These are phyloP conservation scores for Uloborus diversus DNA, from an alignment of 1,140 invertebrate genomes.

Conservation along the genomic window DNA sequence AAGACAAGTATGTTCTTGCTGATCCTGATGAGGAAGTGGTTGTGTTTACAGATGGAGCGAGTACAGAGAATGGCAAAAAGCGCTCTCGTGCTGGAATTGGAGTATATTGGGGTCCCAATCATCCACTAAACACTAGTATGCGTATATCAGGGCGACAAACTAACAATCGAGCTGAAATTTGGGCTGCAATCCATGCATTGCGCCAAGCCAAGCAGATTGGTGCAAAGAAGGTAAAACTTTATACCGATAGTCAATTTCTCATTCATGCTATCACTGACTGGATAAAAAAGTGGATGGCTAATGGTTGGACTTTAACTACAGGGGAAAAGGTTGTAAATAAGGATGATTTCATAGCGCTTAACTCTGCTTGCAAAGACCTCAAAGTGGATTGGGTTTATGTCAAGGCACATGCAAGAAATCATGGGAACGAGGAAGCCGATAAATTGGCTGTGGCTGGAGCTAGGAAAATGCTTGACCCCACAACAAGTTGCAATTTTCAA, in stretches of 20 bases:
- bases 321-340: slow-evolving; percentile 88
- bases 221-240: slow-evolving; percentile 64
- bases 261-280: slow-evolving; percentile 81
- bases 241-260: slow-evolving; percentile 69
- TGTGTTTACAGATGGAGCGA: slow-evolving; percentile 92
- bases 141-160: slow-evolving; percentile 24
- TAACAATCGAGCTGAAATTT: slow-evolving; percentile 50
- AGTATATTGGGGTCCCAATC: slow-evolving; percentile 87
- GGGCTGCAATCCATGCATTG: slow-evolving; percentile 67
- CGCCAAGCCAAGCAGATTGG: slow-evolving; percentile 64
- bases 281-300: slow-evolving; percentile 87
- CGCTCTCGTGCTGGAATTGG: slow-evolving; percentile 89
- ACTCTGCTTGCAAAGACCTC: slow-evolving; percentile 72
- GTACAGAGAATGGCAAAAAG: slow-evolving; percentile 77
- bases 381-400: slow-evolving; percentile 76
- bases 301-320: slow-evolving; percentile 78
- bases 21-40: slow-evolving; percentile 72
- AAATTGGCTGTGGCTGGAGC: slow-evolving; percentile 75
- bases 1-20: slow-evolving; percentile 63
- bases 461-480: slow-evolving; percentile 71
- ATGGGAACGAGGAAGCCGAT: slow-evolving; percentile 91
- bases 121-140: slow-evolving; percentile 69
- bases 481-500: slow-evolving; percentile 7
- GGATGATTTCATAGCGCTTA: slow-evolving; percentile 80
- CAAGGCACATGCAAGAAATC: slow-evolving; percentile 79